Percentiles rank a stretch among this genome's conserved stretches.
Evolutionary conservation across 2,888 invertebrate species (phyloP).

Genomic region (Drosophila kanekoi): DNA sequence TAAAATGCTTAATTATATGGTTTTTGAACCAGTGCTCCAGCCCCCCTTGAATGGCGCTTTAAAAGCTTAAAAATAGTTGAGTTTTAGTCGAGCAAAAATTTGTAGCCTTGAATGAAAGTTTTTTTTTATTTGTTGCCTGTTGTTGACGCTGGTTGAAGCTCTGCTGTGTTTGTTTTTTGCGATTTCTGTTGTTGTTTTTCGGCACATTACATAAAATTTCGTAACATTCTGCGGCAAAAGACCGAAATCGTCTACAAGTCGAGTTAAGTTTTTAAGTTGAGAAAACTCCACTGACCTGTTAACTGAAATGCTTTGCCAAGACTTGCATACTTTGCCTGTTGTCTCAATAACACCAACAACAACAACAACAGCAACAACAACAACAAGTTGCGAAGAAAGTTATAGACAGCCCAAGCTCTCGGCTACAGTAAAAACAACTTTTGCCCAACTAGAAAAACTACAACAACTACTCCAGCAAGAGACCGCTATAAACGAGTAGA

Average conservation of each 20-base stretch:
- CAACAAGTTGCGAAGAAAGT: conserved; percentile 72
- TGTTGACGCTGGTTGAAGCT: conserved; percentile 35
- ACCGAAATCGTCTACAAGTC: conserved; percentile 60
- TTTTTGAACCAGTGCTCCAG: conserved; percentile 36
- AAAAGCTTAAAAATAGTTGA: conserved; percentile 43
- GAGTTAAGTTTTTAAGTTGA: conserved; percentile 74
- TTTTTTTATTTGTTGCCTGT: conserved; percentile 20
- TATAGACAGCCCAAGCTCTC: conserved; percentile 66
- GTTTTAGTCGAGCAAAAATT: conserved; percentile 54
- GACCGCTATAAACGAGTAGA: conserved; percentile 67
- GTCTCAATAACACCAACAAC: conserved; percentile 55
- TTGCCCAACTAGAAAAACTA: conserved; percentile 72
- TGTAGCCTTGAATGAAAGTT: conserved; percentile 66
- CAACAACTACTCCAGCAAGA: conserved; percentile 20
- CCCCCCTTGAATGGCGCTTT: neutral
- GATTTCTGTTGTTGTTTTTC: conserved; percentile 50
- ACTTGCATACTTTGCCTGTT: conserved; percentile 68
- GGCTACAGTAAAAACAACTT: conserved; percentile 80
- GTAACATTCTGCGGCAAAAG: conserved; percentile 76
- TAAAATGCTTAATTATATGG: conserved; percentile 49
- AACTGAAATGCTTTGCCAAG: conserved; percentile 74
- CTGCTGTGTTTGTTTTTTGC: conserved; percentile 20
- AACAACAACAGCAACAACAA: conserved; percentile 30
- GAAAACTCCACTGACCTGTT: conserved; percentile 80
- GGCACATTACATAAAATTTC: conserved; percentile 80